Evolutionary conservation across 2,797 vertebrate genomes (phyloP).

Genomic region (Sebastes baramenuke): DNA sequence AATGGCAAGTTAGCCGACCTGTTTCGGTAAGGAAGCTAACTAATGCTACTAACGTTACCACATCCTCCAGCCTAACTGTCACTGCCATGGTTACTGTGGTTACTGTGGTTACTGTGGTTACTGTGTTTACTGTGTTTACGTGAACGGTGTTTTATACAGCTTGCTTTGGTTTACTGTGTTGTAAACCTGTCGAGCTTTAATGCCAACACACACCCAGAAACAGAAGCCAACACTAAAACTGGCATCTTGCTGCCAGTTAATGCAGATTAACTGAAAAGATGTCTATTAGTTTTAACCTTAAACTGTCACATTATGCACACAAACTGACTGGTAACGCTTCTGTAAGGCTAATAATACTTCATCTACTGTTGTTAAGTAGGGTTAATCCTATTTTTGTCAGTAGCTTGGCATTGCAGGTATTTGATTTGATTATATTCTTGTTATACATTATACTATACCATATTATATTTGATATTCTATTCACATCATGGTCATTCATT

Average conservation of each 20-base stretch:
- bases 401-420: background rate
- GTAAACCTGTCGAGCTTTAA: accelerated
- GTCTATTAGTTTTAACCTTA: background rate
- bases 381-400: background rate
- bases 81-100: background rate
- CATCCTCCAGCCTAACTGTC: background rate
- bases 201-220: background rate
- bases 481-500: too few species aligned
- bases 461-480: background rate
- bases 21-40: slow-evolving; percentile 54
- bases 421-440: background rate
- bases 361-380: background rate
- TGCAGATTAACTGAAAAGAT: background rate
- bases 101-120: background rate
- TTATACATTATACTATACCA: background rate
- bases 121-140: background rate
- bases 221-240: background rate
- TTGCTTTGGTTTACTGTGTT: background rate
- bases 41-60: background rate
- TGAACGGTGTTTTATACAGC: accelerated
- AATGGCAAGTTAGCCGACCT: slow-evolving; percentile 31
- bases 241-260: background rate
- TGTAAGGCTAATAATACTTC: background rate
- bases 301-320: background rate
- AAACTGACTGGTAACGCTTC: background rate